A percentile compares a stretch with the other conserved stretches of the same genome.
phyloP scores from a whole-genome alignment of 2,888 invertebrate species.

The Phaedon cochleariae region DNA sequence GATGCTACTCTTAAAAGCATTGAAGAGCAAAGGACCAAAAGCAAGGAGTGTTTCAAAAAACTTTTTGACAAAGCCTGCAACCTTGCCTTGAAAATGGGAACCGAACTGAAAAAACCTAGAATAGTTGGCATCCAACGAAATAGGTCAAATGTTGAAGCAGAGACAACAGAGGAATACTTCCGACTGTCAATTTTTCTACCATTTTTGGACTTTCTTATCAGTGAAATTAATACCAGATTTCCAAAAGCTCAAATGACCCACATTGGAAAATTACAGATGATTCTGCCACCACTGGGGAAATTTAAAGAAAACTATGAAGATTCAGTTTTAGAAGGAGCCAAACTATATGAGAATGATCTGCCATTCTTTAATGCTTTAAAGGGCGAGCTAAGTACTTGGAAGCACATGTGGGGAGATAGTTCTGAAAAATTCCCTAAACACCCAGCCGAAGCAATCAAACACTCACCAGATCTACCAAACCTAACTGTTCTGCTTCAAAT shows the following conservation, averaged over 20 bases:
- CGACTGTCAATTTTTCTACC: not conserved
- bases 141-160: not conserved
- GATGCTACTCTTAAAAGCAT: no score
- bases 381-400: no score
- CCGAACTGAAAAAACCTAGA: not conserved
- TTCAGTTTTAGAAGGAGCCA: no score
- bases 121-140: not conserved
- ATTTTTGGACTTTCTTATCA: not conserved
- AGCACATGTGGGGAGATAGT: no score
- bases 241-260: not conserved
- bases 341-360: no score
- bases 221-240: not conserved
- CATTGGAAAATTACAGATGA: not conserved
- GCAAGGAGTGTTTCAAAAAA: no score
- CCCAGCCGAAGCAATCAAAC: not conserved
- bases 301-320: not conserved
- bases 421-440: not conserved
- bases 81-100: not conserved
- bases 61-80: no score
- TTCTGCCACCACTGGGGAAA: not conserved
- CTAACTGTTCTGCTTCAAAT: constrained; percentile 1
- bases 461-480: not conserved
- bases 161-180: not conserved
- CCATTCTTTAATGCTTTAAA: no score
- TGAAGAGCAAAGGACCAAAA: no score